Evolutionary conservation across 2,888 invertebrate genomes (phyloP), one percentile per base, ranked within the genome.

Genomic region (Cantharis rustica): DNA sequence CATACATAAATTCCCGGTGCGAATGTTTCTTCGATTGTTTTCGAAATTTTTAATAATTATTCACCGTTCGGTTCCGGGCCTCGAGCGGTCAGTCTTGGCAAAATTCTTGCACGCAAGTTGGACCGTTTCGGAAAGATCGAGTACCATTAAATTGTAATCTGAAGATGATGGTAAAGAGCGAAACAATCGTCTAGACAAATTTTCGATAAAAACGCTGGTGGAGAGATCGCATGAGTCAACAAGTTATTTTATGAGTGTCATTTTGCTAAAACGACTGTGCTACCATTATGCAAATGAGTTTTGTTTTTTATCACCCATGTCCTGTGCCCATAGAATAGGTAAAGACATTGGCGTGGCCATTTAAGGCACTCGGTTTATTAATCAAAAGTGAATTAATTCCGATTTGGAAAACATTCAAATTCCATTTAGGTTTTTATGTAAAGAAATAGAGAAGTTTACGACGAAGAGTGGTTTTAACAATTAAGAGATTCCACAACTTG

Each of bases 381-480:
- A 47, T 47, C 47, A 47, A 47, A 47, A 47, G 47, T n/a, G 47
- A 47, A 47, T 47, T 47, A 47, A 47, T 47, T 47, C n/a, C 47
- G 47, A 31, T 47, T 47, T 47, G n/a, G n/a, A 47, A 47, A 47
- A 31, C 31, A 31, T 31, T 31, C n/a, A 47, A 47, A 47, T 47
- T 47, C 31, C 31, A 47, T 47, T 47, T 47, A 47, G n/a, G n/a
- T 47, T 47, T 47, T 47, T 47, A n/a, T n/a, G 47, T 47, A 7
- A 47, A 47, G 47, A 47, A 47, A 47, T 47, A n/a, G 47, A 31
- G 31, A 47, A 47, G 47, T 47, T 47, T 47, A 79, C 77, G 75
- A 78, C 73, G 74, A 79, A 79, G 77, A 76, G 74, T 73, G 79
- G 70, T 76, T 78, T 79, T 79, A 79, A 80, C 77, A 79, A 79